Conservation (phyloP, 2,113 vertebrate species). For the Nibea coibor region DNA sequence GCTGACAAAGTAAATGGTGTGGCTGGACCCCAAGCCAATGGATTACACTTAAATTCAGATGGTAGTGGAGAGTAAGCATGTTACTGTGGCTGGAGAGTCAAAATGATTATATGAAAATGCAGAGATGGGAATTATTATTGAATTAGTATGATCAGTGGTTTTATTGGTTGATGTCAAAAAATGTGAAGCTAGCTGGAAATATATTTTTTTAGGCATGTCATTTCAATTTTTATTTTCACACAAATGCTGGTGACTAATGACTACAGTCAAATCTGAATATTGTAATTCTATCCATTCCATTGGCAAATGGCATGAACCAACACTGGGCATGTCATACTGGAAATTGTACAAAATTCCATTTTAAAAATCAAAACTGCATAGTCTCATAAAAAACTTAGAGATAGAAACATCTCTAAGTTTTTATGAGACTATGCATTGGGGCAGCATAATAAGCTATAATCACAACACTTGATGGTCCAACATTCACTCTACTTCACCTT, state of each 20-base stretch:
- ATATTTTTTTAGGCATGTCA: not conserved
- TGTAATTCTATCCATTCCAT: not conserved
- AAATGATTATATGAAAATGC: slow-evolving; percentile 26
- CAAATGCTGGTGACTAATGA: not conserved
- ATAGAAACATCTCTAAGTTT: too few species aligned
- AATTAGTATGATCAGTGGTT: not conserved
- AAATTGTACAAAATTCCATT: not conserved
- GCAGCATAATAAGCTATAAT: not conserved
- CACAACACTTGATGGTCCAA: not conserved
- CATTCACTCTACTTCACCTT: not conserved
- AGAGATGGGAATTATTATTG: not conserved
- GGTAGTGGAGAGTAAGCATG: slow-evolving; percentile 18
- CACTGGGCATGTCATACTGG: not conserved
- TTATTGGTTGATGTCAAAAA: not conserved
- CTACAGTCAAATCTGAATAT: not conserved
- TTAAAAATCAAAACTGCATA: not conserved
- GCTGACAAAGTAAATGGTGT: slow-evolving; percentile 52
- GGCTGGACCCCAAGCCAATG: slow-evolving; percentile 41
- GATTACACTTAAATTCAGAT: slow-evolving; percentile 54
- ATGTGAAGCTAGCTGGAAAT: not conserved
- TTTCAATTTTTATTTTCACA: not conserved
- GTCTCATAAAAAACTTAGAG: not conserved
- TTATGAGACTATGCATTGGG: too few species aligned
- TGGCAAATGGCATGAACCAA: not conserved
- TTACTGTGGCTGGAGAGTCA: slow-evolving; percentile 17